Evolutionary conservation across 2,888 invertebrate species (phyloP), one percentile per base, ranked within the genome.

Genomic region (Euplexia lucipara): DNA sequence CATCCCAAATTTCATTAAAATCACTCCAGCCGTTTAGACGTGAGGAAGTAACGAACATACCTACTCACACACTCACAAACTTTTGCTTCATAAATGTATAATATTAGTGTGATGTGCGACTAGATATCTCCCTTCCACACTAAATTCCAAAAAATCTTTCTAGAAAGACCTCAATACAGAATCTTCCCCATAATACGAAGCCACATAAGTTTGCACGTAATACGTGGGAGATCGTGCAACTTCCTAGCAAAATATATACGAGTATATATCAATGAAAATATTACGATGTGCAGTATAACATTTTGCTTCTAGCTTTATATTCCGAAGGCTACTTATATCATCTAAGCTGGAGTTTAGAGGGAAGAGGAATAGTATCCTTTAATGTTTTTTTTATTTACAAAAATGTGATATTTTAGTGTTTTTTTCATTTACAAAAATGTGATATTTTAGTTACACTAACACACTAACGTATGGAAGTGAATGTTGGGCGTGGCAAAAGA

Each of bases 251-350:
- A 58, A 16, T n/a, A 14, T 4, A n/a, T n/a, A n/a, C n/a, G n/a
- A n/a, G n/a, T n/a, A n/a, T 52, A 41, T 58, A 37, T 37, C 47
- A 61, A 49, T 52, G 53, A 58, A 48, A 51, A 67, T 58, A 22
- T 65, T 26, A 53, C 18, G 18, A 10, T n/a, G n/a, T n/a, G n/a
- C 32, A 2, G 14, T 53, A 22, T 35, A 58, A 60, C 37, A 74
- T 71, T 56, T 67, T 60, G 12, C 44, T 14, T 26, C 22, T 1
- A 52, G n/a, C n/a, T 35, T 44, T 37, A 71, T 56, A 65, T n/a
- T n/a, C n/a, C n/a, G n/a, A n/a, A 56, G 37, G 52, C 59, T 34
- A 30, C 41, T 72, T 64, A 47, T 39, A 66, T 45, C 26, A 45
- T n/a, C 37, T 47, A 65, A 45, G 56, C 41, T 39, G 48, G 20